phyloP scores from a whole-genome alignment of 2,113 vertebrate genomes.

The Grammomys surdaster region DNA sequence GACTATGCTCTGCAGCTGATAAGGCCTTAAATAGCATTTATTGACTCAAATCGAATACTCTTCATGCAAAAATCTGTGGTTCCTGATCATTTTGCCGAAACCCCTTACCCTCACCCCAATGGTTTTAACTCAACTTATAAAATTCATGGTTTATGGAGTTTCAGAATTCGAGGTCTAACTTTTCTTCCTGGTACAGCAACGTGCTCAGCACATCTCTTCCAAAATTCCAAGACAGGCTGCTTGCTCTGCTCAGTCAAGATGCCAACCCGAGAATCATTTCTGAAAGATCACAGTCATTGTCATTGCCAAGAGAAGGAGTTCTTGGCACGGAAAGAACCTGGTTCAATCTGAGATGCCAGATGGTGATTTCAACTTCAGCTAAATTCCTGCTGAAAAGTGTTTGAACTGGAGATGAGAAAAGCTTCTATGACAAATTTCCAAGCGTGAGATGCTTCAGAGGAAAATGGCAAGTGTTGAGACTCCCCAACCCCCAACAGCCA shows the following conservation, averaged over 20 bases:
- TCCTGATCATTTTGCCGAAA: neutral
- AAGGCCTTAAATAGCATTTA: neutral
- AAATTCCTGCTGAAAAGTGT: constrained; percentile 79
- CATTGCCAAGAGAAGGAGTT: constrained; percentile 79
- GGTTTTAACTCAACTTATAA: constrained; percentile 31
- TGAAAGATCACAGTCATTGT: constrained; percentile 77
- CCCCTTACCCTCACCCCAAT: neutral
- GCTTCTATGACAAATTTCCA: constrained; percentile 79
- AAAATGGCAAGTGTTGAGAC: constrained; percentile 75
- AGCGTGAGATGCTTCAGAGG: constrained; percentile 73
- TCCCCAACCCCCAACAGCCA: neutral
- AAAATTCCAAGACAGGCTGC: constrained; percentile 80
- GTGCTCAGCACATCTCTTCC: constrained; percentile 53
- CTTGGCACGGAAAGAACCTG: constrained; percentile 70
- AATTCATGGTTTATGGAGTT: neutral
- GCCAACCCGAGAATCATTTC: constrained; percentile 77
- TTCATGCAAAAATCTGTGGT: neutral
- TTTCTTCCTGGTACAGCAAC: constrained; percentile 58
- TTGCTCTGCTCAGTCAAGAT: constrained; percentile 68
- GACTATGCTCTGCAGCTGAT: neutral
- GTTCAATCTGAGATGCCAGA: constrained; percentile 82
- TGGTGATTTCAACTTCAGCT: constrained; percentile 81
- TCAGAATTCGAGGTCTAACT: constrained; percentile 65
- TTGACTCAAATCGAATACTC: neutral
- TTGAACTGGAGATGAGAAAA: constrained; percentile 80